These are phyloP conservation scores for Molossus molossus DNA, from an alignment of 2,797 vertebrate species.

Conservation along the genomic window DNA sequence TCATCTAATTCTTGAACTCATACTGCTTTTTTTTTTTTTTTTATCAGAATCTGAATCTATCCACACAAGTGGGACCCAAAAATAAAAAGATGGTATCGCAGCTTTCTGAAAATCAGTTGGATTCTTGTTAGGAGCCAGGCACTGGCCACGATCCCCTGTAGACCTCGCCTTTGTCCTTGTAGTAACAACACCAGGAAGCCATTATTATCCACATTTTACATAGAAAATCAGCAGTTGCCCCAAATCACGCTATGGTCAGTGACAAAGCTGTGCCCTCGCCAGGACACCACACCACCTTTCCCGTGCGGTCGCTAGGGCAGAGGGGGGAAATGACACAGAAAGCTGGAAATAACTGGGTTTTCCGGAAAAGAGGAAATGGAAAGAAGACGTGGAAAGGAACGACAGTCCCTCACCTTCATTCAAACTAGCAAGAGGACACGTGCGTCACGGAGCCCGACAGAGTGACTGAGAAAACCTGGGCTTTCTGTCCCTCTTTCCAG, in stretches of 20 bases:
- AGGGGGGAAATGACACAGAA: neutral
- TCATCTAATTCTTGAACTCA: neutral
- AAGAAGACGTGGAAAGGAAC: neutral
- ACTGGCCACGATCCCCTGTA: fast-evolving
- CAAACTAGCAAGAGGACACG: neutral
- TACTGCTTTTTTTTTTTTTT: neutral
- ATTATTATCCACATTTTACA: neutral
- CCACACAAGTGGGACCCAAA: neutral
- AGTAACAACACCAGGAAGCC: neutral
- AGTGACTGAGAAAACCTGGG: neutral
- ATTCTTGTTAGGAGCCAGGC: neutral
- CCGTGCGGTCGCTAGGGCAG: neutral
- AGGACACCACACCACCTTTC: neutral
- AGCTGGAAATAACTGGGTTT: slow-evolving; percentile 39
- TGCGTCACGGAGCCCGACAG: neutral
- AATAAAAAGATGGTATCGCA: neutral
- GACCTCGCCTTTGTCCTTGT: neutral
- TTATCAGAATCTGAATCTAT: neutral
- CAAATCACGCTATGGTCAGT: neutral
- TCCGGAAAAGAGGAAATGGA: slow-evolving; percentile 67
- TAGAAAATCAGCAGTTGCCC: neutral
- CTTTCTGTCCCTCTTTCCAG: neutral
- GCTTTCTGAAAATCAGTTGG: neutral
- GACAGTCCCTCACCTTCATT: neutral
- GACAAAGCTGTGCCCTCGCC: neutral